Conservation (phyloP, 2,113 vertebrate genomes). For the Pleuronectes platessa region DNA sequence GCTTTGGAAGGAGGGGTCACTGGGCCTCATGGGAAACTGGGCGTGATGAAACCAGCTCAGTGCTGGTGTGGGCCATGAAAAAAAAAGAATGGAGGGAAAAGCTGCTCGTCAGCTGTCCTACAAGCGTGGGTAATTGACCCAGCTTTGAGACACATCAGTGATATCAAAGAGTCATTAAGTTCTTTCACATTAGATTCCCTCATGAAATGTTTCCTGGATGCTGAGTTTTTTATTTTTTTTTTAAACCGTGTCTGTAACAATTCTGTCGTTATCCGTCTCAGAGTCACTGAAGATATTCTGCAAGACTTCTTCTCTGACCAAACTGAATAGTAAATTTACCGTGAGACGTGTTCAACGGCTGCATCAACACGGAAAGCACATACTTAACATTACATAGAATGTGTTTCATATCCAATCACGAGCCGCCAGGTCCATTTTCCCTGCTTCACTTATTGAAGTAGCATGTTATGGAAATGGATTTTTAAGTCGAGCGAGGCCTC, state of each 20-base stretch:
- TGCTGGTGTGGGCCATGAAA: slow-evolving; percentile 59
- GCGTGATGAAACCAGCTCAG: slow-evolving; percentile 52
- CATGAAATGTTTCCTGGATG: slow-evolving; percentile 36
- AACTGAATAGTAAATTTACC: not conserved
- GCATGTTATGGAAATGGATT: not conserved
- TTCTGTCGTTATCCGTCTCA: slow-evolving; percentile 1
- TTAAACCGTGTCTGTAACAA: slow-evolving; percentile 3
- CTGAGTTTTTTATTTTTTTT: slow-evolving; percentile 3
- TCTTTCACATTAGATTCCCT: slow-evolving; percentile 49
- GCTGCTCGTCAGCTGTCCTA: slow-evolving; percentile 76
- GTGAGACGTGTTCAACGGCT: not conserved
- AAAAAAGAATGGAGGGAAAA: slow-evolving; percentile 40
- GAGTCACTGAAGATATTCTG: not conserved
- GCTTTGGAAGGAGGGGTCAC: slow-evolving; percentile 67
- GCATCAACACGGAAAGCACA: not conserved
- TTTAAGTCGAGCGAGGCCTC: not conserved
- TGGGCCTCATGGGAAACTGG: slow-evolving; percentile 56
- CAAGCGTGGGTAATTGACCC: slow-evolving; percentile 75
- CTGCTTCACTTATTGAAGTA: not conserved
- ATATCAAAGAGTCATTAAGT: slow-evolving; percentile 68
- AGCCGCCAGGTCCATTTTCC: not conserved
- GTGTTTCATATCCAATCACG: not conserved
- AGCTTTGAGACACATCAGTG: slow-evolving; percentile 60
- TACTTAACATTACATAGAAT: not conserved
- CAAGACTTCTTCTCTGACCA: not conserved